phyloP scores from a whole-genome alignment of 2,113 vertebrate genomes.

The Percina caprodes region DNA sequence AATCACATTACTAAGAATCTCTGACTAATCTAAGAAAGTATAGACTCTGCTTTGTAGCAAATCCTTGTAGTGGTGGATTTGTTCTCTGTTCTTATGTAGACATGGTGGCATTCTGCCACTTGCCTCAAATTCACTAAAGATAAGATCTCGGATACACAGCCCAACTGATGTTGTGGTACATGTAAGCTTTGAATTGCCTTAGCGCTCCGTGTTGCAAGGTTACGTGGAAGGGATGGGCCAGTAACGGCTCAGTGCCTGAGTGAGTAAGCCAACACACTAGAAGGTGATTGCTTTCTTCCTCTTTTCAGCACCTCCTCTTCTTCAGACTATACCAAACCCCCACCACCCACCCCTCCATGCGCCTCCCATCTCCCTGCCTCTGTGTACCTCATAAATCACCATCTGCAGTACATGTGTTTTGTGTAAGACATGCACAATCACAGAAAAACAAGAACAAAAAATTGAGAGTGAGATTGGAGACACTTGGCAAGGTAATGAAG shows the following conservation, averaged over 20 bases:
- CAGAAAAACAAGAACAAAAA: constrained; percentile 32
- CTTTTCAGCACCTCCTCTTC: constrained; percentile 55
- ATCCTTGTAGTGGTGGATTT: not conserved
- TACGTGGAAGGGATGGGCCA: constrained; percentile 48
- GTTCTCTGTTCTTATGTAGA: not conserved
- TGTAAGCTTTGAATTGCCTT: constrained; percentile 50
- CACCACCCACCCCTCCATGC: constrained; percentile 22
- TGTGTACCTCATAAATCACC: constrained; percentile 55
- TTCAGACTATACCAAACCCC: constrained; percentile 33
- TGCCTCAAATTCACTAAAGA: constrained; percentile 25
- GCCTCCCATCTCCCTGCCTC: constrained; percentile 59
- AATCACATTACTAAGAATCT: constrained; percentile 9
- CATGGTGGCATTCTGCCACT: constrained; percentile 6
- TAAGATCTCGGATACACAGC: constrained; percentile 34
- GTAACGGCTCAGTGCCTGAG: constrained; percentile 61
- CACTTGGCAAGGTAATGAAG: constrained; percentile 46
- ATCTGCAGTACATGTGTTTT: constrained; percentile 63
- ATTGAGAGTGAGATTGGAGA: constrained; percentile 43
- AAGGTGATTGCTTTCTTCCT: constrained; percentile 72
- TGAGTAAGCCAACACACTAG: constrained; percentile 58
- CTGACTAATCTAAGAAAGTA: not conserved
- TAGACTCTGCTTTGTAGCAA: not conserved
- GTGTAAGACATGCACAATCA: constrained; percentile 10
- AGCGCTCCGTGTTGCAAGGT: constrained; percentile 57
- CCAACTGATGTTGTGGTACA: constrained; percentile 34